These are phyloP conservation scores for Hemaris fuciformis DNA, from an alignment of 2,888 invertebrate genomes.

Conservation along the genomic window DNA sequence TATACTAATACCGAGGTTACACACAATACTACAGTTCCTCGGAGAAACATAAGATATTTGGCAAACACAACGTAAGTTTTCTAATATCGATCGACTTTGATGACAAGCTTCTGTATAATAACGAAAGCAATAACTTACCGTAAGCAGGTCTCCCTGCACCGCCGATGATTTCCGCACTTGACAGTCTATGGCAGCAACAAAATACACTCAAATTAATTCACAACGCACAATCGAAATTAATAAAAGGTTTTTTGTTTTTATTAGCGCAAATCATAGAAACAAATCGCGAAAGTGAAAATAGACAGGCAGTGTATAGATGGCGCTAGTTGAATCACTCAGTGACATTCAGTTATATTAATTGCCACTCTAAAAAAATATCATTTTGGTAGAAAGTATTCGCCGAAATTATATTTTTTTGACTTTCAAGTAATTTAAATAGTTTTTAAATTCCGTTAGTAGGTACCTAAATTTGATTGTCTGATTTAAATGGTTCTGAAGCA, in stretches of 20 bases:
- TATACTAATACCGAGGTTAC: background rate
- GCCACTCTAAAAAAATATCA: background rate
- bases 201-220: slow-evolving; percentile 32
- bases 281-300: slow-evolving; percentile 34
- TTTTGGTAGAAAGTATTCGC: background rate
- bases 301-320: slow-evolving; percentile 31
- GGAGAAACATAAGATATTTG: background rate
- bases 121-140: slow-evolving; percentile 13
- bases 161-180: slow-evolving; percentile 16
- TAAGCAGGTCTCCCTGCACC: slow-evolving; percentile 29
- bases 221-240: slow-evolving; percentile 27
- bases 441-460: no score
- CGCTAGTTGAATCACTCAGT: slow-evolving; percentile 24
- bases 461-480: no score
- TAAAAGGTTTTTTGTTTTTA: slow-evolving; percentile 38
- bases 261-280: slow-evolving; percentile 41
- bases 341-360: background rate
- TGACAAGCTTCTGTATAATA: slow-evolving; percentile 26
- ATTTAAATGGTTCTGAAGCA: no score
- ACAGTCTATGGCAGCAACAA: slow-evolving; percentile 18
- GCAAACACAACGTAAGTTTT: slow-evolving; percentile 50
- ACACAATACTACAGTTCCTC: background rate
- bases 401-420: background rate
- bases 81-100: slow-evolving; percentile 70
- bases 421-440: no score